These are phyloP conservation scores for Diachrysia chrysitis DNA, from an alignment of 2,888 invertebrate genomes.

Conservation along the genomic window DNA sequence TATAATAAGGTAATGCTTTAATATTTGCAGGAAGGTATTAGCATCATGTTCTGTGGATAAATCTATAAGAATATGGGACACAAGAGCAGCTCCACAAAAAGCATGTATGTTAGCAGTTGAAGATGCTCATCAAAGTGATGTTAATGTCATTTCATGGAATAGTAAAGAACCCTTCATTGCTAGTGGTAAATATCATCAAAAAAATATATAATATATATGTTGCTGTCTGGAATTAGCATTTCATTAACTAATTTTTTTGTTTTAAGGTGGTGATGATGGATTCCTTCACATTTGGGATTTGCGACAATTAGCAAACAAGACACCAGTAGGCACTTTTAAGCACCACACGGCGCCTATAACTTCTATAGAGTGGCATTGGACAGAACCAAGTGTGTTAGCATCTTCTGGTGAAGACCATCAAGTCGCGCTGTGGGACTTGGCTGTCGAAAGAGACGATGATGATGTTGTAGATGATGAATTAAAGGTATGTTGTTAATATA, in stretches of 20 bases:
- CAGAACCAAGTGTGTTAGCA: conserved; percentile 97
- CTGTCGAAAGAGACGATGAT: conserved; percentile 94
- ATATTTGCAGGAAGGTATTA: conserved; percentile 91
- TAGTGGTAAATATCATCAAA: conserved; percentile 89
- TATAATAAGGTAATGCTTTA: neutral
- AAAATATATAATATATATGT: no score
- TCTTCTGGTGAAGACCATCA: conserved; percentile 98
- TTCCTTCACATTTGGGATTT: conserved; percentile 98
- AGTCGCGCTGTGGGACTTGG: conserved; percentile 98
- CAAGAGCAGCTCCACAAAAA: conserved; percentile 94
- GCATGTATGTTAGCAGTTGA: conserved; percentile 97
- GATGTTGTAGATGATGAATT: conserved; percentile 88
- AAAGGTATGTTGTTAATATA: conserved; percentile 68
- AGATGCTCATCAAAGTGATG: conserved; percentile 96
- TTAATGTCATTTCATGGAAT: conserved; percentile 99
- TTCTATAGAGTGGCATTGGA: conserved; percentile 99
- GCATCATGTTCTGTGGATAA: conserved; percentile 97
- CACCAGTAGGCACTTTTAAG: conserved; percentile 97
- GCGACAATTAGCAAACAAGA: conserved; percentile 93
- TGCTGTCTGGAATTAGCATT: no score
- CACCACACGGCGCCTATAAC: conserved; percentile 98
- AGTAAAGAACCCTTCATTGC: conserved; percentile 96
- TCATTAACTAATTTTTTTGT: neutral
- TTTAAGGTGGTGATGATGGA: conserved; percentile 98
- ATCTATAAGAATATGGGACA: conserved; percentile 98